Conservation (phyloP, 2,797 vertebrate species). For the Pantherophis alleghaniensis region DNA sequence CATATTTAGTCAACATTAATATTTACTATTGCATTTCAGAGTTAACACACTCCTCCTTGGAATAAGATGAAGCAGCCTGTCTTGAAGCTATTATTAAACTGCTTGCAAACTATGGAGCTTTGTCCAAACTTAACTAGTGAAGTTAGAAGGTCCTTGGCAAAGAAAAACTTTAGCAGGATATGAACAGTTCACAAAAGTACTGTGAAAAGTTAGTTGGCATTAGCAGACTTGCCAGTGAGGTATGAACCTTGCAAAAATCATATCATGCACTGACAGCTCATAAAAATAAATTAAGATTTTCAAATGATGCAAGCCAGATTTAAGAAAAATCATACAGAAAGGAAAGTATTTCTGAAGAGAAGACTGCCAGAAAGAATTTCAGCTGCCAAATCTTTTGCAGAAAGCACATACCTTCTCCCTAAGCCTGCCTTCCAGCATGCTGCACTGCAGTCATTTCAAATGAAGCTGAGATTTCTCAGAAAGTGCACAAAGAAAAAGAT, state of each 20-base stretch:
- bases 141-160: background rate
- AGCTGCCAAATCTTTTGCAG: conserved; percentile 1
- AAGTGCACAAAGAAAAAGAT: background rate
- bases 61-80: conserved; percentile 1
- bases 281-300: conserved; percentile 18
- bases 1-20: background rate
- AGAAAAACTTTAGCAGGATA: background rate
- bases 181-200: background rate
- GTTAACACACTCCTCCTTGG: background rate
- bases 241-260: background rate
- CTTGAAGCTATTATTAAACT: conserved; percentile 5
- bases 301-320: background rate
- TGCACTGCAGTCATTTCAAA: background rate
- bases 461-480: background rate
- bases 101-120: background rate
- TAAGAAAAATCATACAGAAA: conserved; percentile 4
- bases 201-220: conserved; percentile 9
- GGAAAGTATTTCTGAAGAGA: conserved; percentile 28
- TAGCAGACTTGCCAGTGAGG: background rate
- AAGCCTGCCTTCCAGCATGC: background rate
- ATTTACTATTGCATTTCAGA: background rate
- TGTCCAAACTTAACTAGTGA: conserved; percentile 12
- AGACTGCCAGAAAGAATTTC: conserved; percentile 6
- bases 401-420: background rate
- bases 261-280: background rate